Conservation (phyloP, 2,797 vertebrate genomes). For the Sparus aurata region DNA sequence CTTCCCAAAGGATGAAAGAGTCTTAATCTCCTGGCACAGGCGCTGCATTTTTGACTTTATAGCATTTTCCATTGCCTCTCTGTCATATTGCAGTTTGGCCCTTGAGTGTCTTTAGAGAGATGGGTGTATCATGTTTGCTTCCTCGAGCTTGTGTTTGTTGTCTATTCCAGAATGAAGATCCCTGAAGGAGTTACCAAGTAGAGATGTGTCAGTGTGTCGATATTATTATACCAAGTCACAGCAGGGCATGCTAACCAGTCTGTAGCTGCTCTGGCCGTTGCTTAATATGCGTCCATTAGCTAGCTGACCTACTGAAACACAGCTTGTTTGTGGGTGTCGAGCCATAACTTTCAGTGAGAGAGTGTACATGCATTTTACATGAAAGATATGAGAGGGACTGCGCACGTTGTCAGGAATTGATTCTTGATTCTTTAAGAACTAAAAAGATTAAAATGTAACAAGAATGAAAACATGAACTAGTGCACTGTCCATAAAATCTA, state of each 20-base stretch:
- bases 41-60: conserved; percentile 30
- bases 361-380: neutral
- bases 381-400: neutral
- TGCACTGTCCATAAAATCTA: neutral
- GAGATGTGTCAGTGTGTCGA: neutral
- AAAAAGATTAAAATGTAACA: neutral
- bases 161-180: conserved; percentile 32
- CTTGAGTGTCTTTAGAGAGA: conserved; percentile 33
- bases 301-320: neutral
- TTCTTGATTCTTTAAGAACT: neutral
- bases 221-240: neutral
- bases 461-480: neutral
- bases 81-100: conserved; percentile 23
- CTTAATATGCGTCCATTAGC: neutral
- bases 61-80: conserved; percentile 34
- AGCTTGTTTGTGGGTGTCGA: neutral
- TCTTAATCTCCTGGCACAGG: conserved; percentile 39
- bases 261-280: neutral
- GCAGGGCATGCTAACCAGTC: neutral
- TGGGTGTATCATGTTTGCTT: conserved; percentile 31
- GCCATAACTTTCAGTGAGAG: neutral
- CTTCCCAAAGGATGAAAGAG: conserved; percentile 26
- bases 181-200: conserved; percentile 2
- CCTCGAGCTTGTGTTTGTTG: conserved; percentile 29
- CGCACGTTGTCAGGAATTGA: neutral